A percentile compares a stretch with the other conserved stretches of the same genome.
Conservation (phyloP, 1,140 invertebrate species). For the Pachyrhynchus sulphureomaculatus region DNA sequence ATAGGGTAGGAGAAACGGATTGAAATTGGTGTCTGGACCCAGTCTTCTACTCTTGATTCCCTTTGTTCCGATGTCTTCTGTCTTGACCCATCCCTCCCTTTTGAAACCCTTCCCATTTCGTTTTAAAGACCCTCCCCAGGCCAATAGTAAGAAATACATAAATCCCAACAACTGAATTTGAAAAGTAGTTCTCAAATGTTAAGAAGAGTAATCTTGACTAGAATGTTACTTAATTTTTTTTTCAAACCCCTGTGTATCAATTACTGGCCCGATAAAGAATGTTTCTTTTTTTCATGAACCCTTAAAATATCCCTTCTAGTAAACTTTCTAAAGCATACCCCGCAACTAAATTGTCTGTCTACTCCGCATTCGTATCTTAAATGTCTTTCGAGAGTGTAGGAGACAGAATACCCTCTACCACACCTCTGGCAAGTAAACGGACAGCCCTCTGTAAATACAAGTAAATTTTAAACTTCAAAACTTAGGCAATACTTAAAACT, state of each 20-base stretch:
- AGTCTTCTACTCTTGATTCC: too few relatives aligned
- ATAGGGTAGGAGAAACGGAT: too few relatives aligned
- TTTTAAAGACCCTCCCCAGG: background rate
- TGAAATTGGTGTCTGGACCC: too few relatives aligned
- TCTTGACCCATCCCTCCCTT: too few relatives aligned
- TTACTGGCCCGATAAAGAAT: background rate
- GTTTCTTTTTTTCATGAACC: slow-evolving; percentile 29
- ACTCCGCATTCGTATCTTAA: slow-evolving; percentile 33
- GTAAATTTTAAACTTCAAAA: background rate
- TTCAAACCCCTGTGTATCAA: too few relatives aligned
- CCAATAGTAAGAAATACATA: background rate
- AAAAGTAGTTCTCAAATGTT: too few relatives aligned
- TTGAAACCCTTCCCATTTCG: too few relatives aligned
- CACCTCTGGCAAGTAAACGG: slow-evolving; percentile 51
- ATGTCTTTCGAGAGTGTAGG: slow-evolving; percentile 51
- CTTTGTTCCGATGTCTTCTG: too few relatives aligned
- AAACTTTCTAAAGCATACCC: slow-evolving; percentile 36
- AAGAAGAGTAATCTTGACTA: too few relatives aligned
- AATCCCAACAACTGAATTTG: too few relatives aligned
- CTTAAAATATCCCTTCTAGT: slow-evolving; percentile 30
- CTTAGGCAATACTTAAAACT: too few relatives aligned
- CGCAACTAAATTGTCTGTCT: slow-evolving; percentile 52
- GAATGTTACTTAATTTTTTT: too few relatives aligned
- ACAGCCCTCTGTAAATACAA: slow-evolving; percentile 40
- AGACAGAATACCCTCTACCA: slow-evolving; percentile 52